phyloP scores from a whole-genome alignment of 1,140 invertebrate species.

The Papilio glaucus region DNA sequence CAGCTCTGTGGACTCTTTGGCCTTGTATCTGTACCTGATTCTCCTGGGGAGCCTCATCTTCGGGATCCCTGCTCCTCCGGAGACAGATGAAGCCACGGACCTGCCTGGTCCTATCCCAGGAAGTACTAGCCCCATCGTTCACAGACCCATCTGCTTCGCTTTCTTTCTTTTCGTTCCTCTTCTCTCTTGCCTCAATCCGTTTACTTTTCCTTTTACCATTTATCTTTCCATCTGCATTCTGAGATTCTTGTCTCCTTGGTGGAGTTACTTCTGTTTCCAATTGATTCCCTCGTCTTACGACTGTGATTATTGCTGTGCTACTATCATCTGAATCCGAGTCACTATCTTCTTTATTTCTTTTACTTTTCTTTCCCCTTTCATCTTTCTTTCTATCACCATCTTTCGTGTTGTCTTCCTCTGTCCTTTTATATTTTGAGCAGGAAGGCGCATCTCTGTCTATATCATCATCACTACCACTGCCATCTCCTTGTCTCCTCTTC shows the following conservation, averaged over 20 bases:
- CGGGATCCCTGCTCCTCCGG: neutral
- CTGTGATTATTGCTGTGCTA: neutral
- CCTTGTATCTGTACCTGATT: too few relatives aligned
- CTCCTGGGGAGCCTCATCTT: neutral
- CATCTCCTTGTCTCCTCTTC: conserved; percentile 7
- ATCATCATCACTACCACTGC: neutral
- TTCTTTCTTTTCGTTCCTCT: conserved; percentile 12
- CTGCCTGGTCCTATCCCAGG: neutral
- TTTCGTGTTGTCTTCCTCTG: neutral
- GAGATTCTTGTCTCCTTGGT: too few relatives aligned
- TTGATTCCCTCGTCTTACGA: neutral
- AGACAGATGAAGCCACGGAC: conserved; percentile 15
- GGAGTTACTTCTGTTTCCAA: too few relatives aligned
- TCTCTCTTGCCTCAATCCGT: conserved; percentile 14
- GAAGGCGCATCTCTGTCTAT: neutral
- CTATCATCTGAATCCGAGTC: neutral
- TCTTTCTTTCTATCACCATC: conserved; percentile 35
- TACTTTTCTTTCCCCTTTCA: neutral
- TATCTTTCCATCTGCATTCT: neutral
- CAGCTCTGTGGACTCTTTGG: neutral
- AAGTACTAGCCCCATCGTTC: conserved; percentile 47
- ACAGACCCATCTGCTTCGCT: conserved; percentile 20
- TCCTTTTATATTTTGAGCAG: conserved; percentile 2
- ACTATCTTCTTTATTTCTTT: neutral
- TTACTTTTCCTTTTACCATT: conserved; percentile 38